Evolutionary conservation across 2,888 invertebrate genomes (phyloP).

Genomic region (Apomyelois bistriatella): DNA sequence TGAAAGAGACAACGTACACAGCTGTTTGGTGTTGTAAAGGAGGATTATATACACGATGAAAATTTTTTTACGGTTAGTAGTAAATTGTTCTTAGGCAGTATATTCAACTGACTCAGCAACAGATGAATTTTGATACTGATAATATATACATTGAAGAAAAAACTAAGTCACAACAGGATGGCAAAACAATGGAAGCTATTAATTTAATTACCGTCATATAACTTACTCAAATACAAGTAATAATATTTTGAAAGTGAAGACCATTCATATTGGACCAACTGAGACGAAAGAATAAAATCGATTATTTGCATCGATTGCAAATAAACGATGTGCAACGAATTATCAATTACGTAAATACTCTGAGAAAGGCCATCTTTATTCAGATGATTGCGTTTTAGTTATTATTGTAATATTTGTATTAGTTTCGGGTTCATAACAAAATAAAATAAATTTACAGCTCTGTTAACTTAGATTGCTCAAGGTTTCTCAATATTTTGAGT

Average conservation of each 20-base stretch:
- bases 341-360: background rate
- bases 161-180: too few species aligned
- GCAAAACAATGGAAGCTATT: background rate
- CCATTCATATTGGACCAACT: background rate
- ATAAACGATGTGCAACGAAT: background rate
- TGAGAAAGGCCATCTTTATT: slow-evolving; percentile 1
- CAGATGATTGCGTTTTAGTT: background rate
- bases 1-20: too few species aligned
- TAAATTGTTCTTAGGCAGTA: too few species aligned
- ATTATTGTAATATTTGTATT: background rate
- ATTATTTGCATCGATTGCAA: background rate
- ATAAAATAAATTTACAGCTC: background rate
- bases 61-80: too few species aligned
- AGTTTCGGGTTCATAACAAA: background rate
- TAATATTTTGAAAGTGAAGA: background rate
- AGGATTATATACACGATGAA: background rate
- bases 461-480: background rate
- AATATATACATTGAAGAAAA: too few species aligned
- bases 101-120: too few species aligned
- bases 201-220: too few species aligned
- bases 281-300: background rate
- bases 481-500: too few species aligned
- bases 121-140: too few species aligned
- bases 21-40: too few species aligned
- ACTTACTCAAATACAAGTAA: too few species aligned